Evolutionary conservation across 2,113 vertebrate species (phyloP).

Genomic region (Notechis scutatus): DNA sequence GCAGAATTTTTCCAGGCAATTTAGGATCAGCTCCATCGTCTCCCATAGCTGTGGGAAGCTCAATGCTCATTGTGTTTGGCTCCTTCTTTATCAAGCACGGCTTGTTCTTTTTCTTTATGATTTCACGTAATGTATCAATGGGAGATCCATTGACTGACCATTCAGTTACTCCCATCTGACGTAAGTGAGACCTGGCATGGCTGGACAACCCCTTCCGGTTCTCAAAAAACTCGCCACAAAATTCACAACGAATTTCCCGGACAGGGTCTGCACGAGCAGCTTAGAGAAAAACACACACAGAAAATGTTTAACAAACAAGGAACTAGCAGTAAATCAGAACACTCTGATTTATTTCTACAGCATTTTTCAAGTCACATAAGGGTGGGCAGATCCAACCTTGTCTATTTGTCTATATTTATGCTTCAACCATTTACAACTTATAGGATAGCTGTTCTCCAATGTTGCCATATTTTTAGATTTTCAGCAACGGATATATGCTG

Average conservation of each 20-base stretch:
- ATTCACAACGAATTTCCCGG: constrained; percentile 89
- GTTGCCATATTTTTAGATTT: not conserved
- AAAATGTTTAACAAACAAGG: not conserved
- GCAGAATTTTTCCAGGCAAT: constrained; percentile 57
- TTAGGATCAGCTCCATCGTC: constrained; percentile 58
- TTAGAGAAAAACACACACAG: constrained; percentile 7
- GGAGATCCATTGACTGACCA: constrained; percentile 95
- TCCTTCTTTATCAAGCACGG: constrained; percentile 77
- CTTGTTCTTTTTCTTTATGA: constrained; percentile 81
- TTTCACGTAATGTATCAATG: constrained; percentile 89
- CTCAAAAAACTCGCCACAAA: constrained; percentile 94
- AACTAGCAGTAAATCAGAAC: not conserved
- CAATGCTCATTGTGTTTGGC: constrained; percentile 66
- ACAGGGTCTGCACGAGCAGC: constrained; percentile 69
- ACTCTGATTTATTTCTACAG: not conserved
- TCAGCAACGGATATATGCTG: not conserved
- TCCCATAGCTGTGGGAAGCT: constrained; percentile 63
- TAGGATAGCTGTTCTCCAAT: not conserved
- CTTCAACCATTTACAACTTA: not conserved
- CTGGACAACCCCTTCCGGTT: constrained; percentile 94
- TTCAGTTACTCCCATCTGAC: constrained; percentile 95
- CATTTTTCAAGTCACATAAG: not conserved
- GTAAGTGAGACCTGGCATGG: constrained; percentile 90
- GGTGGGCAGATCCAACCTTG: not conserved
- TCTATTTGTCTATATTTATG: not conserved